Evolutionary conservation across 2,888 invertebrate species (phyloP).

Genomic region (Aphidius colemani): DNA sequence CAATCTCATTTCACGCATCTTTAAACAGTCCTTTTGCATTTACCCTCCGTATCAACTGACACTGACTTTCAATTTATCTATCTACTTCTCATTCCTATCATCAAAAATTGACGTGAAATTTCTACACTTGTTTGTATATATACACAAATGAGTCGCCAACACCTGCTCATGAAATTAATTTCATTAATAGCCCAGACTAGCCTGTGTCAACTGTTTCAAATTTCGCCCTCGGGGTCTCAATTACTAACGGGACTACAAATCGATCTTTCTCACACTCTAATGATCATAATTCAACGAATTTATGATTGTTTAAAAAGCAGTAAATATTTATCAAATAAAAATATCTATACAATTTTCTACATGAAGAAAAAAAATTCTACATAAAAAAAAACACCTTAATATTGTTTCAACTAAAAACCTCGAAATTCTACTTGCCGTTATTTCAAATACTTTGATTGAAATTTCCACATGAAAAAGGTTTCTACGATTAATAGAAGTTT

Average conservation of each 20-base stretch:
- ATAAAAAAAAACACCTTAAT: too few species aligned
- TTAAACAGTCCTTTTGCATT: conserved; percentile 14
- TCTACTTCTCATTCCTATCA: not conserved
- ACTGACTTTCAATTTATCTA: not conserved
- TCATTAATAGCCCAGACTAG: conserved; percentile 23
- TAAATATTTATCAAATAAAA: too few species aligned
- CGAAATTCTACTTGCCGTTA: too few species aligned
- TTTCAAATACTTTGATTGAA: too few species aligned
- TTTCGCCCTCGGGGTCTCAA: conserved; percentile 5
- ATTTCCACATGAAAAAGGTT: too few species aligned
- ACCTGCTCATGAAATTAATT: conserved; percentile 23
- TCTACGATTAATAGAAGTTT: too few species aligned
- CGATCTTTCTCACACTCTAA: not conserved
- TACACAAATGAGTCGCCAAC: conserved; percentile 8
- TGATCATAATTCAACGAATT: too few species aligned
- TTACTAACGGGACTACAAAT: not conserved
- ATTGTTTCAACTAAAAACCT: too few species aligned
- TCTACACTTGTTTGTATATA: conserved; percentile 12
- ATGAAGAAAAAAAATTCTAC: too few species aligned
- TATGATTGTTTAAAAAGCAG: too few species aligned
- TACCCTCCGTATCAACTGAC: conserved; percentile 7
- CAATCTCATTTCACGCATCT: conserved; percentile 15
- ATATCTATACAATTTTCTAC: too few species aligned
- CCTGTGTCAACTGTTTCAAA: conserved; percentile 22
- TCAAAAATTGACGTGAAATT: conserved; percentile 12